Evolutionary conservation across 2,797 vertebrate species (phyloP).

Genomic region (Aeoliscus strigatus): DNA sequence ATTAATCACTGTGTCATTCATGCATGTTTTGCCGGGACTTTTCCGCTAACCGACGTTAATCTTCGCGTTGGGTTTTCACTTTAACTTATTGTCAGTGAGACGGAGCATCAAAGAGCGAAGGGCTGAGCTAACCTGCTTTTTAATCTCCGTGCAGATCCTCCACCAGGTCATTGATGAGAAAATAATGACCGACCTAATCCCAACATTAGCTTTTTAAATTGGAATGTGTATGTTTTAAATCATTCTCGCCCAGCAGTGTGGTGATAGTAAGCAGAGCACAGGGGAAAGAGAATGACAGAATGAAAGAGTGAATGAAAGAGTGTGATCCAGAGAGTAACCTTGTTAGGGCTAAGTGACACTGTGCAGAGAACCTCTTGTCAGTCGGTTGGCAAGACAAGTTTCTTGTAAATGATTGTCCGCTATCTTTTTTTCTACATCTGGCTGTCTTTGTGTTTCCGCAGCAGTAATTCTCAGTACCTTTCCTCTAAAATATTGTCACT

Average conservation of each 20-base stretch:
- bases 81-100: conserved; percentile 63
- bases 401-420: conserved; percentile 63
- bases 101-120: conserved; percentile 56
- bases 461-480: conserved; percentile 28
- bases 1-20: conserved; percentile 68
- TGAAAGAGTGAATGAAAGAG: conserved; percentile 65
- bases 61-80: conserved; percentile 56
- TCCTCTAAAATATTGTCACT: conserved; percentile 14
- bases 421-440: conserved; percentile 54
- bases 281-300: conserved; percentile 43
- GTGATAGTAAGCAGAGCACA: conserved; percentile 75
- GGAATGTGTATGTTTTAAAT: conserved; percentile 77
- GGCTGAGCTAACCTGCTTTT: conserved; percentile 65
- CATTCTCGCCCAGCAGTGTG: conserved; percentile 52
- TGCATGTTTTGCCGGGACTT: conserved; percentile 53
- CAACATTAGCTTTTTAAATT: conserved; percentile 72
- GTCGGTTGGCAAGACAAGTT: conserved; percentile 71
- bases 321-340: conserved; percentile 73
- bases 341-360: conserved; percentile 78
- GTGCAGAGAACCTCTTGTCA: conserved; percentile 78
- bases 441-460: conserved; percentile 32
- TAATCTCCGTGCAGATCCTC: conserved; percentile 64
- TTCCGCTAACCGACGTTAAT: conserved; percentile 56
- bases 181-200: conserved; percentile 76
- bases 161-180: conserved; percentile 65